Evolutionary conservation across 2,888 invertebrate species (phyloP).

Genomic region (Amaurobius ferox): DNA sequence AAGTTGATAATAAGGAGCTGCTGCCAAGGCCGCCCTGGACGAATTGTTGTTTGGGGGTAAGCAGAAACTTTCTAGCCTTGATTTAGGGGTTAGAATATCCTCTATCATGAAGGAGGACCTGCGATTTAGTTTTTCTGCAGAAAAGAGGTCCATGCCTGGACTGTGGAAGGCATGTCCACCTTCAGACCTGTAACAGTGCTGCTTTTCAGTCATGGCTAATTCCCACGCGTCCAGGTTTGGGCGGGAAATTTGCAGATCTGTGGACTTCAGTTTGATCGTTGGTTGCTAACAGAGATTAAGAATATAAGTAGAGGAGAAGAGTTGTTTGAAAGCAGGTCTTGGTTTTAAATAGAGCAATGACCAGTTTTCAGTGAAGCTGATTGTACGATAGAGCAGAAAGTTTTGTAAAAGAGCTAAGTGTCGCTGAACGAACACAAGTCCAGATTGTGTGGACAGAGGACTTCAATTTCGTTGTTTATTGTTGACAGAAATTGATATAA

Average conservation of each 20-base stretch:
- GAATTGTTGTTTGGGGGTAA: conserved; percentile 38
- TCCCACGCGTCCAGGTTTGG: conserved; percentile 10
- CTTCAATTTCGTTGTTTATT: too few relatives aligned
- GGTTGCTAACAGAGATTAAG: too few relatives aligned
- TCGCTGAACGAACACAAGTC: too few relatives aligned
- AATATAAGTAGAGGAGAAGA: too few relatives aligned
- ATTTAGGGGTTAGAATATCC: conserved; percentile 69
- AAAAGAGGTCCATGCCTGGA: conserved; percentile 49
- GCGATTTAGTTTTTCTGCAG: conserved; percentile 53
- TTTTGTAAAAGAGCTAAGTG: too few relatives aligned
- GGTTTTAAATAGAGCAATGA: too few relatives aligned
- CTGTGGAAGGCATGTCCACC: conserved; percentile 41
- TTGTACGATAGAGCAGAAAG: too few relatives aligned
- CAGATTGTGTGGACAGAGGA: too few relatives aligned
- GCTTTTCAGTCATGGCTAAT: conserved; percentile 33
- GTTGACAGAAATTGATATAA: too few relatives aligned
- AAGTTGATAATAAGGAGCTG: conserved; percentile 65
- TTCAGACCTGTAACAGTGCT: conserved; percentile 44
- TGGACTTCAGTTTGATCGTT: not conserved
- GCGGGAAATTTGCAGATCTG: not conserved
- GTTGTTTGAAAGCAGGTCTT: too few relatives aligned
- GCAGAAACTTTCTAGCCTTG: conserved; percentile 45
- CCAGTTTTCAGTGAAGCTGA: too few relatives aligned
- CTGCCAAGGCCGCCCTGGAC: conserved; percentile 35
- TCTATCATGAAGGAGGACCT: conserved; percentile 72